Base-by-base conservation (phyloP, 2,888 invertebrate genomes). In the Volucella inflata region DNA sequence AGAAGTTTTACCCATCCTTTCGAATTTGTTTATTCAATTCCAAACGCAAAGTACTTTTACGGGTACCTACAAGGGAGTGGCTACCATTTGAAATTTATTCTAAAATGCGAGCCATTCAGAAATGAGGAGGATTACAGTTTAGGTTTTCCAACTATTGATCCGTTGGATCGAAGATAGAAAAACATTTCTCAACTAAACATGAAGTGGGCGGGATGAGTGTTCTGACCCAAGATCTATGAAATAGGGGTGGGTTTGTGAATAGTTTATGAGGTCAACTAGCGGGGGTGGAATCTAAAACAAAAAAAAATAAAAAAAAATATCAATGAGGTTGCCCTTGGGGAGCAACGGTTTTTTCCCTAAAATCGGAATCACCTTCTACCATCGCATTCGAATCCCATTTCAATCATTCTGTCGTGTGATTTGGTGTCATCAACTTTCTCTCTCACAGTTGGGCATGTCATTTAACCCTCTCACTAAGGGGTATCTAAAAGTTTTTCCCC, bases 331-430 rank as follows among this genome's bases (percentile, higher is more conserved):
- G 38, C 53, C 42, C 50, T 17, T 53, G 36, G 14, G 40, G 46
- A 44, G 38, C 48, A 38, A 62, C 50, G 51, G 12, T 21, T 42
- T 9, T 21, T 48, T 38, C 77, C 59, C 64, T 40, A 55, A 30
- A 62, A 77, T 30, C 4, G 30, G 6, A 30, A 78, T 59, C 51
- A 65, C 65, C 72, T 40, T 71, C 36, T 12, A 48, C 40, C 50
- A 36, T 21, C 50, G 50, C 30, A 30, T 30, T 38, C 44, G 46
- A 64, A 12, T 40, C 65, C 59, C 55, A 48, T 75, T 80, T 80
- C 80, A 80, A 80, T 80, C 80, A 75, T 80, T 64, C 62, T 38
- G 68, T 80, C 75, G 75, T 80, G 75, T 80, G 80, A 80, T 80
- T 80, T 62, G 53, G 40, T 80, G 75, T 50, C 80, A 80, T 80